A percentile compares a stretch with the other conserved stretches of the same genome.
Conservation (phyloP, 1,140 invertebrate genomes). For the Dolichoris vasculosae region DNA sequence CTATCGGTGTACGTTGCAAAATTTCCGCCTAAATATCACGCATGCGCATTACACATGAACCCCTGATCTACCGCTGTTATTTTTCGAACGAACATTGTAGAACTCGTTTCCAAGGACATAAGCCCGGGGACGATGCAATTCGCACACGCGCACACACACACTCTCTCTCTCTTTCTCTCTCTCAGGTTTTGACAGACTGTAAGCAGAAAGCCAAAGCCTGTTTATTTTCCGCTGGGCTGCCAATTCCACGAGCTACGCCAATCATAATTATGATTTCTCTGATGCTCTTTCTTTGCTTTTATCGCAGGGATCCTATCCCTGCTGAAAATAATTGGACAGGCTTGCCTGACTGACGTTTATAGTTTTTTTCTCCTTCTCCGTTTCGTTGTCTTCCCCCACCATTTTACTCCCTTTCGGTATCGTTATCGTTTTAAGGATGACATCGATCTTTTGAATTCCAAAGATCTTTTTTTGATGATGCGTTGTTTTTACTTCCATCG, state of each 20-base stretch:
- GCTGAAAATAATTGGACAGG: constrained; percentile 29
- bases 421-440: constrained; percentile 5
- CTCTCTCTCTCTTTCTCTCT: not conserved
- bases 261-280: constrained; percentile 60
- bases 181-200: not conserved
- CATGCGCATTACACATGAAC: not conserved
- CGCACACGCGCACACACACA: constrained; percentile 38
- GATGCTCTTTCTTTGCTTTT: constrained; percentile 2
- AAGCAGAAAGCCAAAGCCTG: constrained; percentile 13
- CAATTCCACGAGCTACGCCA: constrained; percentile 58
- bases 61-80: not conserved
- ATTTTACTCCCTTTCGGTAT: not conserved
- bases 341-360: constrained; percentile 22
- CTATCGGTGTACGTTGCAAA: not conserved
- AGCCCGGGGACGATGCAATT: not conserved
- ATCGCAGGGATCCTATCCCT: not conserved
- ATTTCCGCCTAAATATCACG: not conserved
- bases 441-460: not conserved
- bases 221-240: constrained; percentile 33
- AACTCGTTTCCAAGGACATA: constrained; percentile 37
- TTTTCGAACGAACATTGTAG: not conserved
- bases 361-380: not conserved
- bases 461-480: not conserved
- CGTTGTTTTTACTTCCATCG: not conserved
- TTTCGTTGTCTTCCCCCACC: constrained; percentile 5